phyloP scores from a whole-genome alignment of 1,140 invertebrate genomes.

The Melipona quadrifasciata region DNA sequence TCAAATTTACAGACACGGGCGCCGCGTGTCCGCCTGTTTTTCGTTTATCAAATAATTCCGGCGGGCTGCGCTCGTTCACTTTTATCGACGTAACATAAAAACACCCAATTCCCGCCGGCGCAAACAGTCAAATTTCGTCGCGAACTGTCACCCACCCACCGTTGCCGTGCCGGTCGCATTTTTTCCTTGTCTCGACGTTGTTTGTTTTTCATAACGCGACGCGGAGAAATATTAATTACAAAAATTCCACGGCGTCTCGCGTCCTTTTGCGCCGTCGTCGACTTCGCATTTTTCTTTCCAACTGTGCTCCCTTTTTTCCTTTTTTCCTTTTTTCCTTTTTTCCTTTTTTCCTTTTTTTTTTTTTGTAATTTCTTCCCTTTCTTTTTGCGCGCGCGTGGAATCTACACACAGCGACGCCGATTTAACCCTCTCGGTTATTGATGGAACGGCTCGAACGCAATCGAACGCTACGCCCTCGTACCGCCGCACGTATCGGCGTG shows the following conservation, averaged over 20 bases:
- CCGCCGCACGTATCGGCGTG: not conserved
- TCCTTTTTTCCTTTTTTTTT: not conserved
- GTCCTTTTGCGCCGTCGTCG: slow-evolving; percentile 20
- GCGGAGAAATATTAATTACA: slow-evolving; percentile 65
- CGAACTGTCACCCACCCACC: not conserved
- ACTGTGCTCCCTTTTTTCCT: not conserved
- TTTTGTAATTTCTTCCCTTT: not conserved
- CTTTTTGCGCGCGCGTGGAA: slow-evolving; percentile 7
- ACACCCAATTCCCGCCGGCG: not conserved
- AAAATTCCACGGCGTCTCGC: slow-evolving; percentile 50
- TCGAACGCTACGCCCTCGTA: slow-evolving; percentile 14
- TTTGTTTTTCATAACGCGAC: slow-evolving; percentile 7
- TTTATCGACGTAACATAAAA: slow-evolving; percentile 23
- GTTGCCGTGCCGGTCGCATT: not conserved
- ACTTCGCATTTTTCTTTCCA: not conserved
- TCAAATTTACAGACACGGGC: not conserved
- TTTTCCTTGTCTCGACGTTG: not conserved
- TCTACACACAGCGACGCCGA: slow-evolving; percentile 22
- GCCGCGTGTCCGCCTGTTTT: not conserved
- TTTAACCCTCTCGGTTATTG: slow-evolving; percentile 26
- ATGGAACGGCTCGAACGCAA: slow-evolving; percentile 28
- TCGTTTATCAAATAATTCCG: slow-evolving; percentile 17
- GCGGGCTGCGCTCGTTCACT: not conserved
- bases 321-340: not conserved
- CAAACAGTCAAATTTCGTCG: not conserved